Evolutionary conservation across 2,797 vertebrate species (phyloP).

Genomic region (Pipistrellus nathusii): DNA sequence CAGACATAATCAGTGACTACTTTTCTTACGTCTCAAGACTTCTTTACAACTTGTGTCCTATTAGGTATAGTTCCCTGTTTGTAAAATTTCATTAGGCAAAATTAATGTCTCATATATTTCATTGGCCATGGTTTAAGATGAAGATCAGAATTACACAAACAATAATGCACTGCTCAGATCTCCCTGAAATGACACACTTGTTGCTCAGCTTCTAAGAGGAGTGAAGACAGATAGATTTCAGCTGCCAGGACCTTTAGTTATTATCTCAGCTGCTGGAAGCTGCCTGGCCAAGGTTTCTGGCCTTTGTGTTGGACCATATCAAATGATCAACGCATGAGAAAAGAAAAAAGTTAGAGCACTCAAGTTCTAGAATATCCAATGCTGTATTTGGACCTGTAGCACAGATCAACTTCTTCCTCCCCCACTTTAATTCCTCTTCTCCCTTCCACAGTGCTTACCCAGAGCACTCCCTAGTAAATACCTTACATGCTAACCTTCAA

Average conservation of each 20-base stretch:
- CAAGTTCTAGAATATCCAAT: not conserved
- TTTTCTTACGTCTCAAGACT: not conserved
- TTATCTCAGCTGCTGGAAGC: not conserved
- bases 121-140: not conserved
- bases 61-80: not conserved
- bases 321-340: not conserved
- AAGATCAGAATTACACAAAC: not conserved
- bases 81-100: not conserved
- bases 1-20: not conserved
- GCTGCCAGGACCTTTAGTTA: not conserved
- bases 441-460: not conserved
- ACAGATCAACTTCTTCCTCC: not conserved
- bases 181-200: not conserved
- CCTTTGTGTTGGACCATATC: not conserved
- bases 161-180: not conserved
- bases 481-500: not conserved
- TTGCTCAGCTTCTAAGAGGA: not conserved
- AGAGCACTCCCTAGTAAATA: not conserved
- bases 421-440: not conserved
- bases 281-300: not conserved
- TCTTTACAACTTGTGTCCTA: not conserved
- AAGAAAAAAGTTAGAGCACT: not conserved
- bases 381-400: not conserved
- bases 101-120: not conserved
- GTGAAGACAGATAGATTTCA: not conserved